Evolutionary conservation across 2,113 vertebrate species (phyloP).

Genomic region (Cnemophilus loriae): DNA sequence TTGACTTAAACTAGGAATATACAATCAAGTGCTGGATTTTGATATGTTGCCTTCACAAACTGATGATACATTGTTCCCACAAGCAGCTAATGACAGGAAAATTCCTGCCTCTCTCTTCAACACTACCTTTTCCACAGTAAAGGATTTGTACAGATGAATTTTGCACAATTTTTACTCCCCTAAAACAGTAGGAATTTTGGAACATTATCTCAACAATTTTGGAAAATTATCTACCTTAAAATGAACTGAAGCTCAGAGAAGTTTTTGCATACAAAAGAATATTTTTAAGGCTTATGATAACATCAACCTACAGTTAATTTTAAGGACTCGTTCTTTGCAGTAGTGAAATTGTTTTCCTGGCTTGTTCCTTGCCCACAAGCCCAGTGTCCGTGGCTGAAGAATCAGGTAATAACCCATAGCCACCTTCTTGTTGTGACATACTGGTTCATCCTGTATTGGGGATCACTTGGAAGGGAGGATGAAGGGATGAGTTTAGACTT

Average conservation of each 20-base stretch:
- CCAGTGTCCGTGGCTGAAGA: not conserved
- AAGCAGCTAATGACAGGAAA: not conserved
- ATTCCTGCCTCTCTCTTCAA: not conserved
- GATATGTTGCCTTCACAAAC: not conserved
- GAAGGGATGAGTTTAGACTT: constrained; percentile 22
- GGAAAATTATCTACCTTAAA: not conserved
- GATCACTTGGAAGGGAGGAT: not conserved
- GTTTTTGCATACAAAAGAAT: not conserved
- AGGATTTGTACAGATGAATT: not conserved
- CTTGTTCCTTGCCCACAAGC: not conserved
- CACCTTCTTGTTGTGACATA: not conserved
- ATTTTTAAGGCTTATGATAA: not conserved
- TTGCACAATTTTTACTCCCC: not conserved
- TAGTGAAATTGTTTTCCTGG: not conserved
- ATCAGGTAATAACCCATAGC: not conserved
- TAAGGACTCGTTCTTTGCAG: not conserved
- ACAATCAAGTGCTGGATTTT: not conserved
- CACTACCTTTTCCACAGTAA: not conserved
- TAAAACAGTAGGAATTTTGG: not conserved
- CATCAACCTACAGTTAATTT: not conserved
- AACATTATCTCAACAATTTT: not conserved
- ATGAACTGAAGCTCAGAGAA: not conserved
- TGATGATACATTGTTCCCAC: not conserved
- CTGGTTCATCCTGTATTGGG: not conserved
- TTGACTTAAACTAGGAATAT: not conserved